phyloP scores from a whole-genome alignment of 2,888 invertebrate species.

The Hemithea aestivaria region DNA sequence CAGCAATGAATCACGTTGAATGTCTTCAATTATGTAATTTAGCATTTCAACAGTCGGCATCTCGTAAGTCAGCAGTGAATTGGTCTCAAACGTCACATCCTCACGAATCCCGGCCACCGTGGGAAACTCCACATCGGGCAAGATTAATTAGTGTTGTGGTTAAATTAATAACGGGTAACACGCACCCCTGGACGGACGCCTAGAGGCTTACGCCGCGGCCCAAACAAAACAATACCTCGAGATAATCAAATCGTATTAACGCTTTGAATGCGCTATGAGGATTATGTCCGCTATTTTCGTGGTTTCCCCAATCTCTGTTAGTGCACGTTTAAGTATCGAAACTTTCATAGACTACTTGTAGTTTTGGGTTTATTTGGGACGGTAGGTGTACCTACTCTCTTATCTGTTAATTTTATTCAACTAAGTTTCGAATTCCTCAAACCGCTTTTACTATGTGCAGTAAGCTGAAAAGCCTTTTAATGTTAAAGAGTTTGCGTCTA shows the following conservation, averaged over 20 bases:
- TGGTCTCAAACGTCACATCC: constrained; percentile 33
- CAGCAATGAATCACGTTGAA: constrained; percentile 5
- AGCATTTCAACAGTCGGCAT: constrained; percentile 12
- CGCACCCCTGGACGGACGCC: constrained; percentile 45
- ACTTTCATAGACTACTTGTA: constrained; percentile 6
- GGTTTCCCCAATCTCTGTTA: constrained; percentile 19
- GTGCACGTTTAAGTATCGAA: constrained; percentile 10
- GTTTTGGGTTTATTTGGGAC: constrained; percentile 4
- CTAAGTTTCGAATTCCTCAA: constrained; percentile 1
- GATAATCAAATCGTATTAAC: constrained; percentile 49
- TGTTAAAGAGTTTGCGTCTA: constrained; percentile 11
- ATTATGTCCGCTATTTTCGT: constrained; percentile 29
- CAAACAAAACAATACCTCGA: constrained; percentile 38
- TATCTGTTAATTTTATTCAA: constrained; percentile 10
- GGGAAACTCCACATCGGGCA: constrained; percentile 63
- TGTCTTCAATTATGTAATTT: constrained; percentile 17
- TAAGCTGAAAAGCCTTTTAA: constrained; percentile 8
- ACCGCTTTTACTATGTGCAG: background rate
- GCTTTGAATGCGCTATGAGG: constrained; percentile 35
- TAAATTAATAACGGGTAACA: constrained; percentile 70
- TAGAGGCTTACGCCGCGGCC: constrained; percentile 26
- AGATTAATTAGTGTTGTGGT: constrained; percentile 73
- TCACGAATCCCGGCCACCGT: constrained; percentile 42
- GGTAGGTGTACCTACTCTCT: constrained; percentile 1
- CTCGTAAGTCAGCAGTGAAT: constrained; percentile 24